These are phyloP conservation scores for Sialis lutaria DNA, from an alignment of 2,888 invertebrate species.

Conservation along the genomic window DNA sequence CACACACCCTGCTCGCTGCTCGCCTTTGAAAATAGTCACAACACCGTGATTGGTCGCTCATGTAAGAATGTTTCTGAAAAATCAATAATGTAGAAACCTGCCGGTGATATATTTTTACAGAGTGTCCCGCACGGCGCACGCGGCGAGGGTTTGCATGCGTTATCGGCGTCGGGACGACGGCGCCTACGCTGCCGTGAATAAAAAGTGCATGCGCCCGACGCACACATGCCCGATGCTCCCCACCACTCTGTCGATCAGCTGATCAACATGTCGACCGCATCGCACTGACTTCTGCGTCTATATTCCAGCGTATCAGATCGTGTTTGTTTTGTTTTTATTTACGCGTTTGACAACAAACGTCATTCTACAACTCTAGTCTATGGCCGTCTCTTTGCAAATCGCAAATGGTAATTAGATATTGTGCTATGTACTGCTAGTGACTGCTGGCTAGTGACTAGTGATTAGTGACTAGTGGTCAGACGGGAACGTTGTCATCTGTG, in stretches of 20 bases:
- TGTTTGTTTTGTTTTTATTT: too few species aligned
- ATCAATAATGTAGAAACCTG: constrained; percentile 43
- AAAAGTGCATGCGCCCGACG: not conserved
- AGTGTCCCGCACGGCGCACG: constrained; percentile 8
- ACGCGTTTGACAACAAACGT: too few species aligned
- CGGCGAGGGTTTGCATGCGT: not conserved
- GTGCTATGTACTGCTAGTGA: too few species aligned
- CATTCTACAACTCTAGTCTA: too few species aligned
- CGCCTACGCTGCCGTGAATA: not conserved
- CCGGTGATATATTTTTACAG: constrained; percentile 26
- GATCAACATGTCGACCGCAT: too few species aligned
- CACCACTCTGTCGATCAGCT: too few species aligned
- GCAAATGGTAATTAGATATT: too few species aligned
- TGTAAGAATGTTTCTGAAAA: constrained; percentile 39
- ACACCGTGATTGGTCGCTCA: constrained; percentile 28
- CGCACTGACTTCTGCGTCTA: too few species aligned
- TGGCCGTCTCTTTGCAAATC: too few species aligned
- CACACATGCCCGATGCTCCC: not conserved
- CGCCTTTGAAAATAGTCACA: constrained; percentile 30
- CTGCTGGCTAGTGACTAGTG: too few species aligned
- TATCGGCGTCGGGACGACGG: not conserved
- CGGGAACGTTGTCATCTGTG: not conserved
- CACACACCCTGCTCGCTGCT: constrained; percentile 29
- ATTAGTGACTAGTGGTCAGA: too few species aligned
- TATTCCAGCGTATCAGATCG: too few species aligned